Evolutionary conservation across 2,113 vertebrate species (phyloP).

Genomic region (Pedetes capensis): DNA sequence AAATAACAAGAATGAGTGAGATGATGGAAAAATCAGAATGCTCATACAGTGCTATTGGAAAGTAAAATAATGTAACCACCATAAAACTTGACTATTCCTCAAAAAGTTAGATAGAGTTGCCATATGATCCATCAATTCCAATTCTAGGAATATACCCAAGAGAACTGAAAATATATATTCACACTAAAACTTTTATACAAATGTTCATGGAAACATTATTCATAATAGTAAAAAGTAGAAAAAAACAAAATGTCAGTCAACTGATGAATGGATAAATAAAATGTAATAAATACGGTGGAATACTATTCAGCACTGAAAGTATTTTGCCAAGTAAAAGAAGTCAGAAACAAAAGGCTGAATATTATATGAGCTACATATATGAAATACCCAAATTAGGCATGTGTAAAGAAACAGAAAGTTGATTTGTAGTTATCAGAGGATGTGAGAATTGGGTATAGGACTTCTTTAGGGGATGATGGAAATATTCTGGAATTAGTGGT

Average conservation of each 20-base stretch:
- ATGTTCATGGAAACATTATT: neutral
- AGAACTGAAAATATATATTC: neutral
- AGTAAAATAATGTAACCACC: neutral
- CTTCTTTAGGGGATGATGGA: neutral
- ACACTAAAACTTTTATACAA: neutral
- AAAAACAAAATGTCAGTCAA: neutral
- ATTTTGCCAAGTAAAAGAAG: slow-evolving; percentile 3
- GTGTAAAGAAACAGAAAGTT: neutral
- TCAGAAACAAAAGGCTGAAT: neutral
- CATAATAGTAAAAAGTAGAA: neutral
- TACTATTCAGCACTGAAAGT: neutral
- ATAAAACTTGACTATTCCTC: neutral
- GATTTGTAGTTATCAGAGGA: neutral
- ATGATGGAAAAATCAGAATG: neutral
- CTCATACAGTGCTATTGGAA: neutral
- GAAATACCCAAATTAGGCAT: neutral
- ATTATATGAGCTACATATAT: neutral
- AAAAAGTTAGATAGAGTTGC: neutral
- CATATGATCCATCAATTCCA: neutral
- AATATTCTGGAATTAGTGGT: neutral
- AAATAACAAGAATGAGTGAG: neutral
- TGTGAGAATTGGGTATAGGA: neutral
- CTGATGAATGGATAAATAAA: neutral
- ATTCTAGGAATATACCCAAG: neutral
- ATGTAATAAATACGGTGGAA: neutral